These are phyloP conservation scores for Pollicipes pollicipes DNA, from an alignment of 1,140 invertebrate species.

Conservation along the genomic window DNA sequence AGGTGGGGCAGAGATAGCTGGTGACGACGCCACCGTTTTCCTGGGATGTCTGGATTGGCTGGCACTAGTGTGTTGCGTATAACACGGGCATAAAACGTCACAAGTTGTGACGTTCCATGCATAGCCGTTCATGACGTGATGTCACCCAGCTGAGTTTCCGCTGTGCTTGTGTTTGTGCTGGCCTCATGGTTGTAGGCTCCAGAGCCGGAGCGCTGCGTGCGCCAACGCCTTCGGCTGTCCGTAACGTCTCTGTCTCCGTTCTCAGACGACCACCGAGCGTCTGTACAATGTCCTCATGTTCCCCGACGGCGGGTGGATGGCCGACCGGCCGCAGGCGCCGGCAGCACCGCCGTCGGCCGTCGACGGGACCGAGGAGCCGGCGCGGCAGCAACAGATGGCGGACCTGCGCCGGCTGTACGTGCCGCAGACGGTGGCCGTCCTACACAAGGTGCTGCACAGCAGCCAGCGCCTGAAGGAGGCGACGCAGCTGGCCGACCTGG, in stretches of 20 bases:
- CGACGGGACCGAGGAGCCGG: slow-evolving; percentile 24
- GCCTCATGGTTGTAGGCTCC: too few relatives aligned
- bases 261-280: slow-evolving; percentile 32
- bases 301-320: slow-evolving; percentile 73
- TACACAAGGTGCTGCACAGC: slow-evolving; percentile 57
- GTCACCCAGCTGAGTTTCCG: slow-evolving; percentile 1
- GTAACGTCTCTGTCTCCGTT: too few relatives aligned
- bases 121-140: slow-evolving; percentile 35
- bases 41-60: too few relatives aligned
- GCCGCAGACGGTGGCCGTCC: slow-evolving; percentile 51
- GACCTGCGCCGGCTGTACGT: slow-evolving; percentile 59
- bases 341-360: slow-evolving; percentile 24
- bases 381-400: slow-evolving; percentile 41
- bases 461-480: slow-evolving; percentile 57
- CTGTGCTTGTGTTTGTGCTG: slow-evolving; percentile 9
- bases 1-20: too few relatives aligned
- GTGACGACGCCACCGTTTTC: too few relatives aligned
- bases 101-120: too few relatives aligned
- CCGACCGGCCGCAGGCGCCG: slow-evolving; percentile 40
- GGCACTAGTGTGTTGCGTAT: too few relatives aligned
- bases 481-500: slow-evolving; percentile 54
- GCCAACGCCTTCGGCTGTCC: too few relatives aligned
- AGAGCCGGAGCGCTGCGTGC: too few relatives aligned
- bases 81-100: too few relatives aligned
- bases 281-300: slow-evolving; percentile 78